Conservation (phyloP, 2,797 vertebrate species). For the Phylloscopus collybita region DNA sequence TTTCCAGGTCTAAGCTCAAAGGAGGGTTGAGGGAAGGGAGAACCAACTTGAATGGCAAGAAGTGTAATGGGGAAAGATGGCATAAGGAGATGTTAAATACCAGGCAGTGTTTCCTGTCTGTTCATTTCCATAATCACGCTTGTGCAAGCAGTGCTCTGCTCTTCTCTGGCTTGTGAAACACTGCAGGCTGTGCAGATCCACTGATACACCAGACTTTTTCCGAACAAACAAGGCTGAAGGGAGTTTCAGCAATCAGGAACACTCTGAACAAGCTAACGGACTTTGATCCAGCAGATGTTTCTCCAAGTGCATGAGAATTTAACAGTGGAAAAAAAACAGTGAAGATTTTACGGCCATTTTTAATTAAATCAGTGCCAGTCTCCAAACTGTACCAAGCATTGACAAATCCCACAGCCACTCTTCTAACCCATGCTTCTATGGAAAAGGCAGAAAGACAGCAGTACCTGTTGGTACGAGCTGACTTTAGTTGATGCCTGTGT, state of each 20-base stretch:
- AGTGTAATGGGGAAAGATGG: accelerated
- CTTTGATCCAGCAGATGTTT: background rate
- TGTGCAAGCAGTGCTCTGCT: background rate
- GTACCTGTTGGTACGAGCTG: background rate
- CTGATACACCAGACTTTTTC: background rate
- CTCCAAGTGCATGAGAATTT: background rate
- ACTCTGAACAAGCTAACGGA: background rate
- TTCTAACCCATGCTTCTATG: background rate
- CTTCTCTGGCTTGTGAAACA: background rate
- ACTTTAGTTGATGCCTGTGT: background rate
- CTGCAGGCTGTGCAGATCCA: background rate
- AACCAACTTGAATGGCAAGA: background rate
- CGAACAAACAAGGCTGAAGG: background rate
- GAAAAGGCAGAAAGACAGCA: background rate
- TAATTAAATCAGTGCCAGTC: background rate
- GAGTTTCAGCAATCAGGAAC: background rate
- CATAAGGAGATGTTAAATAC: background rate
- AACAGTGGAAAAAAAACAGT: background rate
- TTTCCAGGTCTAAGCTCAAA: background rate
- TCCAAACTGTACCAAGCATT: background rate
- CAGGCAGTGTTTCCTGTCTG: background rate
- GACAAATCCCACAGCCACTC: background rate
- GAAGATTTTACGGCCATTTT: background rate
- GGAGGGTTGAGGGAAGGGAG: background rate
- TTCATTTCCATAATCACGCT: background rate